These are phyloP conservation scores for Lepus timidus DNA, from an alignment of 2,113 vertebrate species.

Conservation along the genomic window DNA sequence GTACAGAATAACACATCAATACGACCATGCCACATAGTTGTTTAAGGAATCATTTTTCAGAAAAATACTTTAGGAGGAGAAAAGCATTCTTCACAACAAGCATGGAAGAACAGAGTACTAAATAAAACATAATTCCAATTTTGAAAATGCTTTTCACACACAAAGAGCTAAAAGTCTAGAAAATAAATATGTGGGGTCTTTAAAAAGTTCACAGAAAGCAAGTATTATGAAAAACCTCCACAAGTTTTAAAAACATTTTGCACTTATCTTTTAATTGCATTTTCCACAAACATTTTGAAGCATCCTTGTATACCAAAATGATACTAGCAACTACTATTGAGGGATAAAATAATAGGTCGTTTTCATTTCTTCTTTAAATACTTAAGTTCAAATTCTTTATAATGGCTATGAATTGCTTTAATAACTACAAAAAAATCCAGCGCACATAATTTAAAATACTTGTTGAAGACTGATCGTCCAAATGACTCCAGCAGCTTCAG, in stretches of 20 bases:
- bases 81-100: background rate
- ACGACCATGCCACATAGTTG: background rate
- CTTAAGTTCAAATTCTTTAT: constrained; percentile 46
- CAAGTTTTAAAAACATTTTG: too few species aligned
- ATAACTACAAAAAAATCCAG: constrained; percentile 35
- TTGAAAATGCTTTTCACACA: background rate
- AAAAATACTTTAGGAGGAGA: background rate
- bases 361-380: constrained; percentile 57
- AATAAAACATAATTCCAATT: background rate
- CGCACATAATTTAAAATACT: background rate
- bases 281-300: too few species aligned
- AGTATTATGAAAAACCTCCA: too few species aligned
- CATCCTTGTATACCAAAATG: background rate
- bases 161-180: background rate
- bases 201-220: too few species aligned
- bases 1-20: background rate
- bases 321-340: background rate
- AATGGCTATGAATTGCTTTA: constrained; percentile 3
- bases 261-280: too few species aligned
- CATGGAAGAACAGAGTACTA: background rate
- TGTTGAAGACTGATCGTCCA: background rate
- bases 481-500: background rate
- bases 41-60: constrained; percentile 38
- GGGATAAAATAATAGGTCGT: constrained; percentile 18
- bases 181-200: background rate